Conservation (phyloP, 1,140 invertebrate genomes). For the Calycopis cecrops region DNA sequence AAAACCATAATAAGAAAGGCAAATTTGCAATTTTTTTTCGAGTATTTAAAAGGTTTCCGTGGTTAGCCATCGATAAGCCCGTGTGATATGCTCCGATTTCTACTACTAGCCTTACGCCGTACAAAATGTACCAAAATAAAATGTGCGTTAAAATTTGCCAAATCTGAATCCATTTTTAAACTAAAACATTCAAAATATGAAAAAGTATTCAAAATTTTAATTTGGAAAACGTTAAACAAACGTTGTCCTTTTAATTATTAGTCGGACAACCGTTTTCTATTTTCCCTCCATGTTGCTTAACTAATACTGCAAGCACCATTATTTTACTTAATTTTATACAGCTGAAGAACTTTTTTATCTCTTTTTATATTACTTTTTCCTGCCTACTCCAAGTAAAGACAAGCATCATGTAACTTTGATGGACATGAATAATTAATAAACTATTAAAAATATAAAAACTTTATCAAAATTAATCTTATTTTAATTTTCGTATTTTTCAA, state of each 20-base stretch:
- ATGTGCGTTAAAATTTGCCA: conserved; percentile 47
- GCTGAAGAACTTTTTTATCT: background rate
- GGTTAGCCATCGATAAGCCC: background rate
- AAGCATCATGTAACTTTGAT: conserved; percentile 1
- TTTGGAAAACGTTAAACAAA: background rate
- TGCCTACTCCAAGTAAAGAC: conserved; percentile 2
- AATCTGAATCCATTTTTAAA: conserved; percentile 28
- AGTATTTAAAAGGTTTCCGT: background rate
- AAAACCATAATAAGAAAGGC: background rate
- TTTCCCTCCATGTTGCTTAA: conserved; percentile 50
- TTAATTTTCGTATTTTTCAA: background rate
- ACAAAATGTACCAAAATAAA: conserved; percentile 29
- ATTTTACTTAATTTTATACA: conserved; percentile 52
- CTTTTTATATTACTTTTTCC: background rate
- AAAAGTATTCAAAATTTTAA: too few species aligned
- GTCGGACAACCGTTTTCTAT: background rate
- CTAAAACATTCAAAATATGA: too few species aligned
- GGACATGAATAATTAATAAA: background rate
- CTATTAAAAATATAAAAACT: background rate
- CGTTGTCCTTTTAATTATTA: conserved; percentile 1
- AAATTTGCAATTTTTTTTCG: background rate
- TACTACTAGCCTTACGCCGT: conserved; percentile 17
- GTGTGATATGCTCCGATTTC: conserved; percentile 1
- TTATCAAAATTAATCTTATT: background rate
- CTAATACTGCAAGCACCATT: conserved; percentile 73